Percentiles rank a stretch among this genome's conserved stretches.
phyloP scores from a whole-genome alignment of 2,113 vertebrate genomes.

The Nothocercus julius region DNA sequence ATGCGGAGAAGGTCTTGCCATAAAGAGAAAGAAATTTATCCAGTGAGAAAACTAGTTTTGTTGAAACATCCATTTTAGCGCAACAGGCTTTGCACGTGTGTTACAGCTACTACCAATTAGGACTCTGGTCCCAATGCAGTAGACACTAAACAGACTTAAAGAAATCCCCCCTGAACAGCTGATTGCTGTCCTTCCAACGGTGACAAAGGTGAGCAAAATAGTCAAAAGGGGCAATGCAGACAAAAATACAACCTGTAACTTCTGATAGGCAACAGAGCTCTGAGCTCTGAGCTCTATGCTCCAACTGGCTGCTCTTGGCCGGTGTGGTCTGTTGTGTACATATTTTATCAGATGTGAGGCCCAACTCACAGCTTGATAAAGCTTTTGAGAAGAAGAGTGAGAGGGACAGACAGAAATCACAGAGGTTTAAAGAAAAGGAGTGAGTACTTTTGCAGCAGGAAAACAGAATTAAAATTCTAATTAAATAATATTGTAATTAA shows the following conservation, averaged over 20 bases:
- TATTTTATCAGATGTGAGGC: background rate
- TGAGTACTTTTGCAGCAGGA: background rate
- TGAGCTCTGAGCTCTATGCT: background rate
- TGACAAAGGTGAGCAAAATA: background rate
- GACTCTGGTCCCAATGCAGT: background rate
- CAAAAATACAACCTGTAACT: background rate
- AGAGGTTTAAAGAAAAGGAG: background rate
- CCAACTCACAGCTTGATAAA: background rate
- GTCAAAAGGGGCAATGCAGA: background rate
- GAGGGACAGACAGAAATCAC: background rate
- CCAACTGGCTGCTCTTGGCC: background rate
- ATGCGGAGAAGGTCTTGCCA: background rate
- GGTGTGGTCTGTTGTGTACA: background rate
- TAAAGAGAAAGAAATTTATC: background rate
- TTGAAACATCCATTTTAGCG: background rate
- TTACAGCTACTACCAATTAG: background rate
- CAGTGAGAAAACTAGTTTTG: background rate
- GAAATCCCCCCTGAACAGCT: background rate
- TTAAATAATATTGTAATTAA: background rate
- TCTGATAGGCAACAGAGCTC: background rate
- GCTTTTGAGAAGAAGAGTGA: background rate
- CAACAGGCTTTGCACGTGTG: background rate
- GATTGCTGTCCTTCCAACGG: background rate
- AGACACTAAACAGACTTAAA: background rate
- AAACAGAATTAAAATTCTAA: background rate